Conservation (phyloP, 2,113 vertebrate species). For the Chionomys nivalis region DNA sequence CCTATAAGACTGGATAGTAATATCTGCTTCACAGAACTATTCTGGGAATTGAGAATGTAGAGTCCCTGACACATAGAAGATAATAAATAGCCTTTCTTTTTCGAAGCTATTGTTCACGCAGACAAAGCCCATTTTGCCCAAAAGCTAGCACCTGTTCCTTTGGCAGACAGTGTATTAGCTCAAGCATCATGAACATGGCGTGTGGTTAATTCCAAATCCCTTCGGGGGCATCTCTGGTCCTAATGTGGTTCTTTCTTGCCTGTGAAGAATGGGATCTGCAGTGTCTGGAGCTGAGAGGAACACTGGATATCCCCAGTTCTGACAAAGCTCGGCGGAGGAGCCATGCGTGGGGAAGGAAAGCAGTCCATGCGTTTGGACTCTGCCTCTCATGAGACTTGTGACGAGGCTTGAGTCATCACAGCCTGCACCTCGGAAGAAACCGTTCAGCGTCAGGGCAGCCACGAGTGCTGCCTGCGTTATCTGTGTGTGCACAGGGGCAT, state of each 20-base stretch:
- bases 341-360: fast-evolving
- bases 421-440: background rate
- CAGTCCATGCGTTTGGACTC: background rate
- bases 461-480: fast-evolving
- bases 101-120: background rate
- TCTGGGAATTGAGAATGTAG: background rate
- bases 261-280: background rate
- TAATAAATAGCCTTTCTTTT: background rate
- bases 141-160: background rate
- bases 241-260: background rate
- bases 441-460: background rate
- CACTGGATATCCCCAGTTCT: background rate
- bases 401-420: background rate
- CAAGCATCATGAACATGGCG: background rate
- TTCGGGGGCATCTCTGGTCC: background rate
- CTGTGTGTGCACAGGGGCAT: background rate
- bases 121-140: background rate
- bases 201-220: background rate
- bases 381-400: background rate
- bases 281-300: background rate
- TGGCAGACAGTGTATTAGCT: background rate
- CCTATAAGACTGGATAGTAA: background rate
- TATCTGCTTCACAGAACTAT: background rate
- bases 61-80: background rate
- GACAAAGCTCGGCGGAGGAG: background rate